These are phyloP conservation scores for Decapterus maruadsi DNA, from an alignment of 2,797 vertebrate species.

Conservation along the genomic window DNA sequence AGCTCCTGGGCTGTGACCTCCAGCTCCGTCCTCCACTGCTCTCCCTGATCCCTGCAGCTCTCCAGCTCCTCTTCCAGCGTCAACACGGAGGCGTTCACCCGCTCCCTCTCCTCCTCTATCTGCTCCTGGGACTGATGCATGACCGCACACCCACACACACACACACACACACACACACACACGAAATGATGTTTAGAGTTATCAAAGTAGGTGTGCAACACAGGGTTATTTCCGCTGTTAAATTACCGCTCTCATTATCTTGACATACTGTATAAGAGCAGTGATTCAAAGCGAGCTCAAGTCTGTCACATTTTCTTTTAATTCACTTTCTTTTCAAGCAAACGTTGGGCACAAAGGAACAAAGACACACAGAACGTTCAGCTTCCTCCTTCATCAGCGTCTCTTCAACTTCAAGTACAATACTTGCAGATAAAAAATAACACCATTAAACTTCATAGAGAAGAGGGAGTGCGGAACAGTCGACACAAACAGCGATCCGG, in stretches of 20 bases:
- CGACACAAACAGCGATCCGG: constrained; percentile 25
- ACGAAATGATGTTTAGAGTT: neutral
- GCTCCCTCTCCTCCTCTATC: constrained; percentile 91
- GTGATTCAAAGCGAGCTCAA: constrained; percentile 8
- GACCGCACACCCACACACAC: neutral
- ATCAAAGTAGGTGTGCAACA: constrained; percentile 1
- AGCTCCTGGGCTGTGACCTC: constrained; percentile 87
- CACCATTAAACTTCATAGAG: constrained; percentile 27
- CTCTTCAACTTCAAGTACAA: constrained; percentile 18
- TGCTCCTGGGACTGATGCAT: constrained; percentile 88
- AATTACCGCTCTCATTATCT: constrained; percentile 4
- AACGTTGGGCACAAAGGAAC: neutral
- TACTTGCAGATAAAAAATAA: constrained; percentile 20
- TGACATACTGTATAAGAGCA: neutral
- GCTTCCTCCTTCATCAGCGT: constrained; percentile 15
- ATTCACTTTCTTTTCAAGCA: neutral
- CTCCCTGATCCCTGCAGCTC: constrained; percentile 84
- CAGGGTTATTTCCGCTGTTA: constrained; percentile 2
- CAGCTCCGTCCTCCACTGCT: constrained; percentile 89
- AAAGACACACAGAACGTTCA: constrained; percentile 2
- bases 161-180: neutral
- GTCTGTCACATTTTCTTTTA: constrained; percentile 20
- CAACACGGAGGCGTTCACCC: constrained; percentile 87
- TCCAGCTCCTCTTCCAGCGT: constrained; percentile 91
- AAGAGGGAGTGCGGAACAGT: neutral